Evolutionary conservation across 2,113 vertebrate species (phyloP), one percentile per base, ranked within the genome.

Genomic region (Tonatia bakeri): DNA sequence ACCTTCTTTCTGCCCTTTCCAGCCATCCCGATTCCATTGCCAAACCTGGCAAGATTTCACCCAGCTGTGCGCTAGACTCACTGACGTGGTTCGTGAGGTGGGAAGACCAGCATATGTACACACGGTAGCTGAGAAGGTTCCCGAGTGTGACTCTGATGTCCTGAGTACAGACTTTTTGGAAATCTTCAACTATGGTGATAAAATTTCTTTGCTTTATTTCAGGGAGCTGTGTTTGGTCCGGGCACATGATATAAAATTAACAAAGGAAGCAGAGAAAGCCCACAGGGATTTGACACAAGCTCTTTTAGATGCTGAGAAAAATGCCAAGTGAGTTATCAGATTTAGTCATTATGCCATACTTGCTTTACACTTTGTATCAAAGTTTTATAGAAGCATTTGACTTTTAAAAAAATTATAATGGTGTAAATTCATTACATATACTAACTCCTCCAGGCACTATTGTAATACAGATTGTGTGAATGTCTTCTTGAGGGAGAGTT

Each of bases 161-260:
- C 64, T 38, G 67, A 20, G 26, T 70, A 67, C 79, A 83, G 91
- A 81, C 31, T 31, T 89, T 70, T 85, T 76, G 47, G 69, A 94
- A 54, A 19, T 81, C 54, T 84, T 50, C 56, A 88, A 84, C 4
- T 77, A 31, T 47, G 54, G 72, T 16, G 80, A 64, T 22, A 91
- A 81, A 83, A 59, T 80, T 59, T 86, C 33, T 70, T 69, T 89
- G 72, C n/a, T 96, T 84, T 95, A 36, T 95, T 98, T 82, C 97
- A 99, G 99, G 47, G 99, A 99, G 93, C 97, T 99, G 43, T 97
- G 84, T 82, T 97, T 98, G 81, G 97, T 99, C 96, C 97, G 43
- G 64, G 98, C 98, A 31, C 98, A 98, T 76, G 99, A 99, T 91
- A 33, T n/a, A 28, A 98, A 94, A 73, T 98, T 99, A 96, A 99